Conservation (phyloP, 2,113 vertebrate genomes). For the Lampris megalopsis region DNA sequence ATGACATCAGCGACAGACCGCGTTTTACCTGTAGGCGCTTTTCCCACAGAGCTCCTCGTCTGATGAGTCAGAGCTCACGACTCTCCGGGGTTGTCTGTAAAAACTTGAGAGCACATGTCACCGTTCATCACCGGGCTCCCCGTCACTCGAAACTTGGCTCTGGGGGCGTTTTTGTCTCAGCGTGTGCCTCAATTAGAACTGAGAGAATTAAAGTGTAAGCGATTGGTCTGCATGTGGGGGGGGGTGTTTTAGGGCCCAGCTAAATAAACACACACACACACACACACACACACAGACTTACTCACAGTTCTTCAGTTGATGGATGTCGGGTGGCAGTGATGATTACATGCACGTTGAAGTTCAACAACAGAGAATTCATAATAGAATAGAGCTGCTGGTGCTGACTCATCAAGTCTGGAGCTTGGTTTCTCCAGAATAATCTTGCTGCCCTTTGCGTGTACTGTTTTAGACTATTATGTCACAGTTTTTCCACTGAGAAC, state of each 20-base stretch:
- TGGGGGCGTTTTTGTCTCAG: constrained; percentile 12
- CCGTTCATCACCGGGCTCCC: constrained; percentile 43
- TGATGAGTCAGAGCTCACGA: constrained; percentile 37
- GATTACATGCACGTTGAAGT: constrained; percentile 2
- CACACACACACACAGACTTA: constrained; percentile 12
- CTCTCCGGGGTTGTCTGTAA: background rate
- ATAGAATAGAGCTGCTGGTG: background rate
- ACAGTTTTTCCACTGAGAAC: too few species aligned
- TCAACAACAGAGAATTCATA: background rate
- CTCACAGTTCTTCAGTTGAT: constrained; percentile 8
- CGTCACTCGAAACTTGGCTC: constrained; percentile 18
- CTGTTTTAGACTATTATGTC: too few species aligned
- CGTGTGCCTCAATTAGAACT: background rate
- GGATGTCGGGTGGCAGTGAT: constrained; percentile 17
- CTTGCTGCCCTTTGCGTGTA: too few species aligned
- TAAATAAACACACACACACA: constrained; percentile 28
- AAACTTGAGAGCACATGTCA: constrained; percentile 36
- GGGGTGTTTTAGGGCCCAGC: too few species aligned
- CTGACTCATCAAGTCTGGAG: constrained; percentile 19
- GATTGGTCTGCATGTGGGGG: too few species aligned
- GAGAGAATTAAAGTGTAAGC: too few species aligned
- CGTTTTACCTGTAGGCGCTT: constrained; percentile 24
- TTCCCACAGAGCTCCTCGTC: constrained; percentile 37
- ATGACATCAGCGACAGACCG: constrained; percentile 42
- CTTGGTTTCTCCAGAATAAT: background rate